Conservation (phyloP, 2,888 invertebrate species). For the Rhingia campestris region DNA sequence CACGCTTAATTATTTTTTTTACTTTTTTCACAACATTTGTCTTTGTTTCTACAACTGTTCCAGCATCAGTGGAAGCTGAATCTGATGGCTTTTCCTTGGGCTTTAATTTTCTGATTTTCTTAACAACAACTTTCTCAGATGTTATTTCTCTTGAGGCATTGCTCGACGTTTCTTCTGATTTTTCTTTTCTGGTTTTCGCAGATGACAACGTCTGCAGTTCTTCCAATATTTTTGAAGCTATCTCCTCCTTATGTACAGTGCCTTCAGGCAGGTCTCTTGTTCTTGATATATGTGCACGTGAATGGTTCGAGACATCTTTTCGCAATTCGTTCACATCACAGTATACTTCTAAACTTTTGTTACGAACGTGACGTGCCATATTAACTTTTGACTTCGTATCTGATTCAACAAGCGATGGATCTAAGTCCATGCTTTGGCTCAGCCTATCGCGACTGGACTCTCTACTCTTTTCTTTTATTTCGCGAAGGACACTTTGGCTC, state of each 20-base stretch:
- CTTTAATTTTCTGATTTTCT: slow-evolving; percentile 78
- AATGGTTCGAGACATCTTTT: slow-evolving; percentile 33
- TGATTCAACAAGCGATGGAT: slow-evolving; percentile 41
- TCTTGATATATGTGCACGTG: slow-evolving; percentile 54
- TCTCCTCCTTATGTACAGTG: slow-evolving; percentile 77
- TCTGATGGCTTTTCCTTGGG: slow-evolving; percentile 77
- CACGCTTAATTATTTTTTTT: slow-evolving; percentile 79
- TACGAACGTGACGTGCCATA: slow-evolving; percentile 78
- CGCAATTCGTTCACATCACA: slow-evolving; percentile 65
- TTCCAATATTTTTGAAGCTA: slow-evolving; percentile 81
- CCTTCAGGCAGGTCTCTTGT: slow-evolving; percentile 62
- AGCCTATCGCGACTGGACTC: slow-evolving; percentile 82
- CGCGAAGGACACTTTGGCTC: slow-evolving; percentile 87
- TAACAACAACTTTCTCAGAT: slow-evolving; percentile 64
- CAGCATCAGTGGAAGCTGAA: slow-evolving; percentile 51
- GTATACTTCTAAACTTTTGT: slow-evolving; percentile 81
- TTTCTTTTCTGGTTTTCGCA: slow-evolving; percentile 77
- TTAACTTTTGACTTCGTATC: slow-evolving; percentile 74
- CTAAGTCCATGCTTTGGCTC: slow-evolving; percentile 78
- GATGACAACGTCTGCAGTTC: slow-evolving; percentile 81
- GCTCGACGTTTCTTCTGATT: slow-evolving; percentile 60
- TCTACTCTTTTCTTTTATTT: slow-evolving; percentile 86
- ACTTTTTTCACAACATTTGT: slow-evolving; percentile 78
- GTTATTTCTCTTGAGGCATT: slow-evolving; percentile 56
- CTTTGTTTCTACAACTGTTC: slow-evolving; percentile 70